Conservation (phyloP, 53 echinoderm and acorn worm genomes). For the Holothuria scabra region DNA sequence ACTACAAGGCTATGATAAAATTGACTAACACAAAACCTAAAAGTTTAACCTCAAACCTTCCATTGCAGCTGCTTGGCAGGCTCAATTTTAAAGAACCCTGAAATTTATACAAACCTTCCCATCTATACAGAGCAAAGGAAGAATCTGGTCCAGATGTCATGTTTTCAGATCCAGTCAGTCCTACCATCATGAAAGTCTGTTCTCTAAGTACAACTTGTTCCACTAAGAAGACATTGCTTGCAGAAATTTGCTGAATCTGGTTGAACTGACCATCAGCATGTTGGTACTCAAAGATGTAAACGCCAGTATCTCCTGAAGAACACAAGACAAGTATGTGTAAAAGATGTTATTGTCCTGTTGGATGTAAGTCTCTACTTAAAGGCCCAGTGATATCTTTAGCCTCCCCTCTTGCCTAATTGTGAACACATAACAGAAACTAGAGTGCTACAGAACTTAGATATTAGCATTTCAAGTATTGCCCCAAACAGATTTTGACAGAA, state of each 20-base stretch:
- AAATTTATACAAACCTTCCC: conserved; percentile 60
- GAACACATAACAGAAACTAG: too few relatives aligned
- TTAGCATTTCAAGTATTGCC: too few relatives aligned
- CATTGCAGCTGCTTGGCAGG: too few relatives aligned
- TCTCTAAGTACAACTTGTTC: conserved; percentile 31
- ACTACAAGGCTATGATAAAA: too few relatives aligned
- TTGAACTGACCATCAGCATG: conserved; percentile 28
- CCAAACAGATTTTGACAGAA: too few relatives aligned
- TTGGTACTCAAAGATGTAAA: conserved; percentile 47
- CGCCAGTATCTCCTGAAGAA: conserved; percentile 25
- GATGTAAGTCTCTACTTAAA: background rate
- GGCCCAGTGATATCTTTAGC: too few relatives aligned
- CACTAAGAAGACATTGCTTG: conserved; percentile 28
- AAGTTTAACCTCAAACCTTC: too few relatives aligned
- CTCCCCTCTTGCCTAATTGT: too few relatives aligned
- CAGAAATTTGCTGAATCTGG: conserved; percentile 49
- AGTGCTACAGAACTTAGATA: too few relatives aligned
- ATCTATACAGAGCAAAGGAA: conserved; percentile 55
- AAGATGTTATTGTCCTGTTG: background rate
- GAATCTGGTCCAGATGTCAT: background rate
- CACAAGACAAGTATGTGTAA: background rate
- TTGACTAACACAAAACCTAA: too few relatives aligned
- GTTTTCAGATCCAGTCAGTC: background rate
- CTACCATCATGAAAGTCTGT: conserved; percentile 35
- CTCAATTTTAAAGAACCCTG: too few relatives aligned